phyloP scores from a whole-genome alignment of 2,888 invertebrate genomes.

The Pollenia angustigena region DNA sequence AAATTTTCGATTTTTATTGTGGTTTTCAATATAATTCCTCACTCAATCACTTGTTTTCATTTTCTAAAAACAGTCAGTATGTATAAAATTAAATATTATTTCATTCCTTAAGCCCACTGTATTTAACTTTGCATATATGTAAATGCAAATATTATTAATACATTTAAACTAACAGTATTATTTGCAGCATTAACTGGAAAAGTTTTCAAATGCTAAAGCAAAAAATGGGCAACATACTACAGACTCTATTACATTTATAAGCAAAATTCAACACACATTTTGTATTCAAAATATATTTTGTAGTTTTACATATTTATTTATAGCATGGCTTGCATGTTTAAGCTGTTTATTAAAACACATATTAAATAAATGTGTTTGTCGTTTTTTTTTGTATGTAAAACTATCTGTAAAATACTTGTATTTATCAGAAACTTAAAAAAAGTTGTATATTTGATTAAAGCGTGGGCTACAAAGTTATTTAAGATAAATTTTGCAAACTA shows the following conservation, averaged over 20 bases:
- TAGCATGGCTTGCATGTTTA: conserved; percentile 41
- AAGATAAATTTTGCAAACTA: conserved; percentile 17
- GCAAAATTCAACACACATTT: conserved; percentile 22
- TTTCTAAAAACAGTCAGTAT: too few species aligned
- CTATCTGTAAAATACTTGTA: neutral
- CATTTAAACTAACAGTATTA: neutral
- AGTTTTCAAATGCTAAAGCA: conserved; percentile 23
- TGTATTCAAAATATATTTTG: conserved; percentile 28
- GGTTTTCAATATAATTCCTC: too few species aligned
- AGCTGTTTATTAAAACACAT: conserved; percentile 52
- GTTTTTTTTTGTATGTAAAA: conserved; percentile 30
- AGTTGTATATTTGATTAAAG: conserved; percentile 13
- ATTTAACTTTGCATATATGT: neutral
- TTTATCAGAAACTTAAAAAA: neutral
- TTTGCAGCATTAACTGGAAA: neutral
- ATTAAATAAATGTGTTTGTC: conserved; percentile 26
- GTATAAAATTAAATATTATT: neutral
- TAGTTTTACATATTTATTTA: conserved; percentile 42
- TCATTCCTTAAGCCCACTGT: neutral
- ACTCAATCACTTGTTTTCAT: too few species aligned
- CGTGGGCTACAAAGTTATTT: conserved; percentile 53
- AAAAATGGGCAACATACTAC: neutral
- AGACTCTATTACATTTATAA: neutral
- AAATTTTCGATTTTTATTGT: too few species aligned
- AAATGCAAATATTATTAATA: conserved; percentile 9